phyloP scores from a whole-genome alignment of 2,888 invertebrate genomes.

The Harpalus rufipes region DNA sequence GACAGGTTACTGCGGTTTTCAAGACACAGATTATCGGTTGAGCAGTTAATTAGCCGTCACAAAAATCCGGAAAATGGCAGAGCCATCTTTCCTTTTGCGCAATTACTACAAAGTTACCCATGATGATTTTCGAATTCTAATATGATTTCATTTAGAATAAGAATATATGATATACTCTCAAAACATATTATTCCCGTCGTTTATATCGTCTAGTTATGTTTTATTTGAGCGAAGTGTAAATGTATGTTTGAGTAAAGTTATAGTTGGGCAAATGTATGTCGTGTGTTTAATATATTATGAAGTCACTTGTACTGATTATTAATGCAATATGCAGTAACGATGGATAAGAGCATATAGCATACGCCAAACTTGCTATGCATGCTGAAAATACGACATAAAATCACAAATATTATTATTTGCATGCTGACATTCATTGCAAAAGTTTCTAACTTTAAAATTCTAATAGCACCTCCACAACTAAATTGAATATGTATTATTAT shows the following conservation, averaged over 20 bases:
- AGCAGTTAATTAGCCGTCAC: no score
- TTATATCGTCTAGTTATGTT: no score
- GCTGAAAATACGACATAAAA: neutral
- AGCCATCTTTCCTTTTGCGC: no score
- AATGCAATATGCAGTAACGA: neutral
- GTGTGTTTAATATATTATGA: neutral
- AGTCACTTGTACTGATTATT: neutral
- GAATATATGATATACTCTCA: no score
- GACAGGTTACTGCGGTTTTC: no score
- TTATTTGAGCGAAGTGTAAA: neutral
- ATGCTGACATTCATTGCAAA: neutral
- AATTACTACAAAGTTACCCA: no score
- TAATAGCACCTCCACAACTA: neutral
- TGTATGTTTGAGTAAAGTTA: neutral
- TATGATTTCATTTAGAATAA: no score
- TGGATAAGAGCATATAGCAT: neutral
- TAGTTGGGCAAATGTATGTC: neutral
- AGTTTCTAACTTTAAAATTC: neutral
- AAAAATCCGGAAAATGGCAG: no score
- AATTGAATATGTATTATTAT: constrained; percentile 15
- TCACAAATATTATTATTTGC: constrained; percentile 6
- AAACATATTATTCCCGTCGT: no score
- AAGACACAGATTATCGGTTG: no score
- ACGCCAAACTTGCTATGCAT: neutral
- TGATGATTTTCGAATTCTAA: no score